These are phyloP conservation scores for Phymorhynchus buccinoides DNA, from an alignment of 1,140 invertebrate species.

Conservation along the genomic window DNA sequence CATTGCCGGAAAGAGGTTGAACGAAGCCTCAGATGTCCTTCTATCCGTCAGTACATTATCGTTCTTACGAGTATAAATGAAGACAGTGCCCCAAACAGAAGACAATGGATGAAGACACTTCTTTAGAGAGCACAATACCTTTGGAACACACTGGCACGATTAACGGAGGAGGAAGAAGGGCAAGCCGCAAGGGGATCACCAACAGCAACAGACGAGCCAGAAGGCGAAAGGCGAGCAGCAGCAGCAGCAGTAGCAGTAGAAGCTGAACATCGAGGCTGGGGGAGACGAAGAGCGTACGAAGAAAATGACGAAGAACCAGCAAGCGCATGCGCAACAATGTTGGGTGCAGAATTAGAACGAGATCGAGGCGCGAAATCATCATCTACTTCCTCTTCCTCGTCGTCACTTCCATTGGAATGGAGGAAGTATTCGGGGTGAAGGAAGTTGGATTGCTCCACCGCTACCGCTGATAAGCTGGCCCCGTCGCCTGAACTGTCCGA, in stretches of 20 bases:
- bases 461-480: not conserved
- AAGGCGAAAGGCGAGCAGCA: conserved; percentile 11
- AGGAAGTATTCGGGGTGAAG: conserved; percentile 27
- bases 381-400: not conserved
- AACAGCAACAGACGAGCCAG: conserved; percentile 28
- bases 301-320: conserved; percentile 32
- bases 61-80: too few relatives aligned
- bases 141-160: conserved; percentile 22
- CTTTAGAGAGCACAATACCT: conserved; percentile 29
- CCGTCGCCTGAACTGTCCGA: not conserved
- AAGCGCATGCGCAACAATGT: conserved; percentile 29
- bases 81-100: too few relatives aligned
- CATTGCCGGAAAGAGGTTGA: too few relatives aligned
- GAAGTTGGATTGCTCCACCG: not conserved
- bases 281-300: not conserved
- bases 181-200: conserved; percentile 20
- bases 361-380: not conserved
- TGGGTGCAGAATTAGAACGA: conserved; percentile 35
- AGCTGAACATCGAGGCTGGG: not conserved
- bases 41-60: too few relatives aligned
- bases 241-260: too few relatives aligned
- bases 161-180: conserved; percentile 22
- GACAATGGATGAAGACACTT: not conserved
- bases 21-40: too few relatives aligned
- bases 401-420: not conserved